Evolutionary conservation across 2,888 invertebrate genomes (phyloP).

Genomic region (Trypoxylon attenuatum): DNA sequence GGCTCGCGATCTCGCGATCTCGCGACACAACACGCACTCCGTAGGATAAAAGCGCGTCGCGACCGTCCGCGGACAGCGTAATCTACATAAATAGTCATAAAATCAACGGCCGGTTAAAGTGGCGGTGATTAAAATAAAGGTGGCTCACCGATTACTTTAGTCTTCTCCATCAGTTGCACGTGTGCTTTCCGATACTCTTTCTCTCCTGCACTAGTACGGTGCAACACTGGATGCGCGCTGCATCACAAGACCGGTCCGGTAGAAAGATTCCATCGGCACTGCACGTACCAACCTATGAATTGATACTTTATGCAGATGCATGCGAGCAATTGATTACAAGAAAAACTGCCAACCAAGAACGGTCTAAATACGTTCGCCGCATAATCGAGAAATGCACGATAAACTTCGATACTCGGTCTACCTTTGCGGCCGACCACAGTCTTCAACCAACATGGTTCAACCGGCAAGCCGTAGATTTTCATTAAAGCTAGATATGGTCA

Average conservation of each 20-base stretch:
- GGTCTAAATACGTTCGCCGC: not conserved
- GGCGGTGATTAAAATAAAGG: conserved; percentile 49
- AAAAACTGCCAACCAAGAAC: not conserved
- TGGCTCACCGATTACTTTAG: conserved; percentile 31
- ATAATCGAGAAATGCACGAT: not conserved
- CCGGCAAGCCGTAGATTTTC: conserved; percentile 3
- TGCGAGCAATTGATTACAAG: conserved; percentile 11
- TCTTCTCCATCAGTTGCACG: conserved; percentile 5
- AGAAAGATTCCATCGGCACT: conserved; percentile 7
- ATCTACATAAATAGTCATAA: conserved; percentile 58
- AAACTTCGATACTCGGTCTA: not conserved
- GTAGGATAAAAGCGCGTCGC: too few relatives aligned
- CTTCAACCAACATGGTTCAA: not conserved
- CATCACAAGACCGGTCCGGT: conserved; percentile 22
- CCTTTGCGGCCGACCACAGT: not conserved
- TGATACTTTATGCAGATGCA: conserved; percentile 14
- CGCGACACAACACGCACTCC: not conserved
- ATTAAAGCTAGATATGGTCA: not conserved
- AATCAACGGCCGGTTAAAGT: conserved; percentile 49
- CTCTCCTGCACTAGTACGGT: too few relatives aligned
- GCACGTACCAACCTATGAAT: conserved; percentile 2
- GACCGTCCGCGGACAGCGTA: conserved; percentile 19
- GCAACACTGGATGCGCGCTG: too few relatives aligned
- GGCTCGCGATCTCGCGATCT: not conserved
- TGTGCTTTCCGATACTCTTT: not conserved